Evolutionary conservation across 2,888 invertebrate genomes (phyloP), one percentile per base, ranked within the genome.

Genomic region (Chymomyza procnemis): DNA sequence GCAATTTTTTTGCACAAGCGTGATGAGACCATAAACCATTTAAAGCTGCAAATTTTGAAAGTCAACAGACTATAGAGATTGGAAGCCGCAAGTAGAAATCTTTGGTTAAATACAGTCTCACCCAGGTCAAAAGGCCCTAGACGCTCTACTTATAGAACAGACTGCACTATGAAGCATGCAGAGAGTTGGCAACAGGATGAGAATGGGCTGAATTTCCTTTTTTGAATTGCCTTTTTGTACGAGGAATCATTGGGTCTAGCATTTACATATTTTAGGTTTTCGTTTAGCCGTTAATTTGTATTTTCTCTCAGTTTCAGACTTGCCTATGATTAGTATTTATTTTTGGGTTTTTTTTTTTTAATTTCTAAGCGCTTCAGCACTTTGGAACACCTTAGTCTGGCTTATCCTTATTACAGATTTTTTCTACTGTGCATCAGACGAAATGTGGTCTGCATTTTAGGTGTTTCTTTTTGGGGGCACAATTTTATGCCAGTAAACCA

Each of bases 11-110:
- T 79, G 78, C 78, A 78, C 78, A 75, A 78, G 75, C 80, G 82
- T 85, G 80, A 79, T 82, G 80, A 85, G 82, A 76, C 82, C 79
- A 86, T 86, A 86, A 85, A 85, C 85, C 82, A 85, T 85, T 86
- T 80, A 85, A 85, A 86, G 80, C 85, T 84, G 86, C 85, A 80
- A 78, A 77, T 81, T 70, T 67, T 65, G 57, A 54, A 46, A 54
- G 56, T 57, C 55, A 61, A 47, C 3, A n/a, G n/a, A n/a, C n/a
- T n/a, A n/a, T 26, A 1, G 26, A 26, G 26, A 26, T 16, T n/a
- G 47, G 14, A 47, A 8, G 47, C 8, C 9, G 47, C 19, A 18
- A 67, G 61, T n/a, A 66, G 18, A 50, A 21, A 41, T 12, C 34
- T 18, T 14, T 30, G 26, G 83, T 80, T 78, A 85, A 78, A n/a